phyloP scores from a whole-genome alignment of 2,888 invertebrate species.

The Allolobophora icterica region DNA sequence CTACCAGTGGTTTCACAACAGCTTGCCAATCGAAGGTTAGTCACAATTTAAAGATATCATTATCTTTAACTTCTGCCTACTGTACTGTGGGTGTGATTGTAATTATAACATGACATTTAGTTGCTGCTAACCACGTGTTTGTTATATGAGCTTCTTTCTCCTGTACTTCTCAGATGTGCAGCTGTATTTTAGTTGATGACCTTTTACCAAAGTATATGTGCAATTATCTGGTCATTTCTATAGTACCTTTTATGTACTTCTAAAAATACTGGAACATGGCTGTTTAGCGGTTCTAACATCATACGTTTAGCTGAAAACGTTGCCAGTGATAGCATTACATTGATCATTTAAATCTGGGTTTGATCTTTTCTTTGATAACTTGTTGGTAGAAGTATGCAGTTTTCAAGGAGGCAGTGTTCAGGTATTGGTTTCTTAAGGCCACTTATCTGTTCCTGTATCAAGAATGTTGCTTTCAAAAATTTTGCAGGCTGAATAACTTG shows the following conservation, averaged over 20 bases:
- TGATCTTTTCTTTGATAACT: neutral
- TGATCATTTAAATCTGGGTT: neutral
- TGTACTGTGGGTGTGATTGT: neutral
- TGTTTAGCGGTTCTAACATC: too few species aligned
- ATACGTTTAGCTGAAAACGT: too few species aligned
- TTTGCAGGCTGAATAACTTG: neutral
- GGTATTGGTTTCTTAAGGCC: neutral
- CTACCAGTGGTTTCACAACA: constrained; percentile 35
- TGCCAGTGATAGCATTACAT: too few species aligned
- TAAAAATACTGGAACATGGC: too few species aligned
- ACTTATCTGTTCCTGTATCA: neutral
- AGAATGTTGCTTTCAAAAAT: neutral
- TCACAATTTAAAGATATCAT: neutral
- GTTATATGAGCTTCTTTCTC: neutral
- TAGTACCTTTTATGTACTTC: too few species aligned
- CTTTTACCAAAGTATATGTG: too few species aligned
- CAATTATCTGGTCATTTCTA: too few species aligned
- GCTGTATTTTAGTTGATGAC: too few species aligned
- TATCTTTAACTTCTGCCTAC: neutral
- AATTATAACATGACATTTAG: neutral
- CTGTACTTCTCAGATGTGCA: too few species aligned
- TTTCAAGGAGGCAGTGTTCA: neutral
- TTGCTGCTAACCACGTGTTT: neutral
- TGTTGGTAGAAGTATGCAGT: neutral
- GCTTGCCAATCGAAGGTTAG: constrained; percentile 24